phyloP scores from a whole-genome alignment of 2,888 invertebrate species.

The Caradrina clavipalpis region DNA sequence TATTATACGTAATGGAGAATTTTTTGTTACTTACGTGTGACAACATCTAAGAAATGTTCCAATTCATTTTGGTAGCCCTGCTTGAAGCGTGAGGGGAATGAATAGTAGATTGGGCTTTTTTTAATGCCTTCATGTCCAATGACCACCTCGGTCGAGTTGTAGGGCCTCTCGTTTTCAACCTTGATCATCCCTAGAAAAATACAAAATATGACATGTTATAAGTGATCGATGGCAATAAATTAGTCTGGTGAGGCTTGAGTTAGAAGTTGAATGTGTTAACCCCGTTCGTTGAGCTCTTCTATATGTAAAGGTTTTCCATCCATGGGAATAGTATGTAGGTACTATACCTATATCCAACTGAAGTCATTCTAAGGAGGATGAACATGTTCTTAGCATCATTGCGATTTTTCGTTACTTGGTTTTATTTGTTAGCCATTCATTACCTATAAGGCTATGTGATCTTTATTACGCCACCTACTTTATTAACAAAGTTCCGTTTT shows the following conservation, averaged over 20 bases:
- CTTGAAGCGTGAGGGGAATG: constrained; percentile 91
- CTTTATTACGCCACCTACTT: too few relatives aligned
- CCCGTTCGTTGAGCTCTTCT: too few relatives aligned
- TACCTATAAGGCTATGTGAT: too few relatives aligned
- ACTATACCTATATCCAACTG: too few relatives aligned
- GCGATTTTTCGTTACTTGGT: too few relatives aligned
- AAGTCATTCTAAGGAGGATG: too few relatives aligned
- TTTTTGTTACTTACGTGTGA: constrained; percentile 80
- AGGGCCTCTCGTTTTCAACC: constrained; percentile 90
- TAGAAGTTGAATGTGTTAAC: background rate
- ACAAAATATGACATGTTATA: background rate
- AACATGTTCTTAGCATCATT: too few relatives aligned
- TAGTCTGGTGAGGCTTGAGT: background rate
- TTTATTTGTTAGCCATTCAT: too few relatives aligned
- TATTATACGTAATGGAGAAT: too few relatives aligned
- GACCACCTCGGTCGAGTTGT: constrained; percentile 82
- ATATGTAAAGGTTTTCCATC: too few relatives aligned
- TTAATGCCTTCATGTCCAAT: constrained; percentile 81
- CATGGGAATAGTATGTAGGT: too few relatives aligned
- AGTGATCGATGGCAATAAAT: background rate
- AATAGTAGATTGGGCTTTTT: constrained; percentile 90
- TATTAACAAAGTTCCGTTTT: too few relatives aligned
- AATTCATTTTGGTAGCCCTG: constrained; percentile 89
- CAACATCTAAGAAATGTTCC: constrained; percentile 91
- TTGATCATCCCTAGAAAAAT: constrained; percentile 82